A percentile compares a stretch with the other conserved stretches of the same genome.
Evolutionary conservation across 2,888 invertebrate genomes (phyloP).

Genomic region (Dryobota labecula): DNA sequence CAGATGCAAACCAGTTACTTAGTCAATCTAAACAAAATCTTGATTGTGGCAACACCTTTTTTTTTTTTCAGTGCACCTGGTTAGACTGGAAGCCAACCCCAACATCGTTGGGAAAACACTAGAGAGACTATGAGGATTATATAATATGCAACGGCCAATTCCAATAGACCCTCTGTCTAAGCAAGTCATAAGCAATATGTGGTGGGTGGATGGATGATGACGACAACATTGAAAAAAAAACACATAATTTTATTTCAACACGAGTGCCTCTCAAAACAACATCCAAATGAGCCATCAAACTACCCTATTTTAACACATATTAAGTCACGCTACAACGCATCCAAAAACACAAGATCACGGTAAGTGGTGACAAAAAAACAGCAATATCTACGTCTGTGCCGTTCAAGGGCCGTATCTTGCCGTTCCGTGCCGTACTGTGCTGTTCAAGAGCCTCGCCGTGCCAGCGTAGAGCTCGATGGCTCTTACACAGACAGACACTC

Average conservation of each 20-base stretch:
- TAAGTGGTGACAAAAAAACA: constrained; percentile 45
- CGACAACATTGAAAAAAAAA: neutral
- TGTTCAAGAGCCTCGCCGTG: constrained; percentile 43
- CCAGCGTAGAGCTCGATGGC: constrained; percentile 51
- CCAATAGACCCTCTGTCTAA: neutral
- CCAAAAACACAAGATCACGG: constrained; percentile 3
- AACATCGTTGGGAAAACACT: too few species aligned
- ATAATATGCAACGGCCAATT: neutral
- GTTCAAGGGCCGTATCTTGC: constrained; percentile 50
- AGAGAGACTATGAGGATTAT: too few species aligned
- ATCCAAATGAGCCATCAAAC: constrained; percentile 20
- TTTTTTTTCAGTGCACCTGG: too few species aligned
- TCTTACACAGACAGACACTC: constrained; percentile 46
- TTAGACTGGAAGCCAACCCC: too few species aligned
- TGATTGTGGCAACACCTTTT: too few species aligned
- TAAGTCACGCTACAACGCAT: constrained; percentile 30
- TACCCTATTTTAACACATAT: constrained; percentile 36
- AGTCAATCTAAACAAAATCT: too few species aligned
- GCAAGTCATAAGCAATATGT: neutral
- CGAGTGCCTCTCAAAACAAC: neutral
- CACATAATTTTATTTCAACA: neutral
- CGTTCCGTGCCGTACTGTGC: constrained; percentile 24
- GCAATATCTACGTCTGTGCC: constrained; percentile 41
- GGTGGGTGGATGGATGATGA: too few species aligned
- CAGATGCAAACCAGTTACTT: too few species aligned